Evolutionary conservation across 2,113 vertebrate genomes (phyloP).

Genomic region (Turdus rufiventris): DNA sequence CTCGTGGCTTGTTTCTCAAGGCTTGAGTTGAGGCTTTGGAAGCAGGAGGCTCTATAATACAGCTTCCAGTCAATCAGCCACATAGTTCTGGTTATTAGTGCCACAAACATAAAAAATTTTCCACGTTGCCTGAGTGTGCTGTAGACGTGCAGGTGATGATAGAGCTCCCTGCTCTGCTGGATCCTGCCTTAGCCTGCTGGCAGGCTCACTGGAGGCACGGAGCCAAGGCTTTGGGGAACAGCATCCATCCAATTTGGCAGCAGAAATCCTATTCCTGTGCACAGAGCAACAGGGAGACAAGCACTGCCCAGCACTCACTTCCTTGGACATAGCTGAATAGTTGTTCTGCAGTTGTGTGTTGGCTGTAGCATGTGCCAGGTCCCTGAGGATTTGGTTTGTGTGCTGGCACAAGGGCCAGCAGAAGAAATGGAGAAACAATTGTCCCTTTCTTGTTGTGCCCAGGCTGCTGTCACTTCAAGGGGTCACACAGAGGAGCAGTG

Average conservation of each 20-base stretch:
- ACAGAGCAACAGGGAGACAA: background rate
- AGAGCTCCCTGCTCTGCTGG: background rate
- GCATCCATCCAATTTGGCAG: background rate
- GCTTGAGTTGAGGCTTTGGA: background rate
- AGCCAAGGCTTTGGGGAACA: background rate
- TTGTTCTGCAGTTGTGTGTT: background rate
- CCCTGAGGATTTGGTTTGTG: background rate
- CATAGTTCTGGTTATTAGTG: background rate
- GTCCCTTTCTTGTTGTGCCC: background rate
- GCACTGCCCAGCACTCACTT: background rate
- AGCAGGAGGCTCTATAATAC: background rate
- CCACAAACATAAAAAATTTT: background rate
- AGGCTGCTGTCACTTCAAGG: background rate
- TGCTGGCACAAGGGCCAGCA: background rate
- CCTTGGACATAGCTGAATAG: background rate
- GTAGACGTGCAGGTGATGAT: background rate
- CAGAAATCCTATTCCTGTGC: background rate
- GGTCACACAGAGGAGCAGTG: background rate
- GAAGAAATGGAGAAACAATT: background rate
- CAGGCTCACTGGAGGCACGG: background rate
- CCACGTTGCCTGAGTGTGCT: background rate
- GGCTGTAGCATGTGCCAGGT: background rate
- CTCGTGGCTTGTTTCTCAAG: background rate
- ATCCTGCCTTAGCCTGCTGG: background rate
- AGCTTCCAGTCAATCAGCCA: background rate